Base-by-base conservation (phyloP, 2,113 vertebrate genomes). In the Seriola rivoliana region DNA sequence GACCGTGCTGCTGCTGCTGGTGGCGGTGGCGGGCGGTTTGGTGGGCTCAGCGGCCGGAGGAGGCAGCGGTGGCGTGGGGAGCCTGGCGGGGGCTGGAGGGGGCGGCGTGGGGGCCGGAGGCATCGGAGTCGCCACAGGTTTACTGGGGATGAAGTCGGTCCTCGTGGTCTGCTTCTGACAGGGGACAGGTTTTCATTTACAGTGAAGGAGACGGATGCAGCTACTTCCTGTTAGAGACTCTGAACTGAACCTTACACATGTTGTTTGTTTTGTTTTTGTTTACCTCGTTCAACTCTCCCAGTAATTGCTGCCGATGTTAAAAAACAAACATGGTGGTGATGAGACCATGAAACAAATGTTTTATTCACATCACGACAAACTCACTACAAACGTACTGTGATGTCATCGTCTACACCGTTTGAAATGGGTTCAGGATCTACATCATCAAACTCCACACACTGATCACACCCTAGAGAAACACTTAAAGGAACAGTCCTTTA, bases 211-310 rank as follows among this genome's bases (percentile, higher is more conserved):
- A 38, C 5, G 6, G 38, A 38, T 29, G 2, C 29, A 29, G 38
- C 38, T 38, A 8, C 38, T 38, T 38, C 38, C 38, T 29, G 29
- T 29, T 29, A 29, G 10, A 42, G 40, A 42, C 40, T 10, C 40
- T 42, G 40, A 42, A 42, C 57, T 29, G 8, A 75, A 66, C 38
- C n/a, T 46, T 21, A 44, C 42, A 44, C 5, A 46, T 46, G 10
- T 46, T 11, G 10, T 48, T n/a, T n/a, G n/a, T n/a, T n/a, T n/a
- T 48, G 46, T 48, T 2, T 32, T 9, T 17, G 14, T 70, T 98
- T 99, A 99, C 98, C 98, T 99, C 97, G 52, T 98, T 97, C 63
- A 99, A 95, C 92, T 99, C 98, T 78, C 97, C 97, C 88, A 99
- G 96, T 93, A 99, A 96, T 95, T 97, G 97, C 98, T 99, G 93